Base-by-base conservation (phyloP, 2,888 invertebrate genomes). In the Chymomyza procnemis region DNA sequence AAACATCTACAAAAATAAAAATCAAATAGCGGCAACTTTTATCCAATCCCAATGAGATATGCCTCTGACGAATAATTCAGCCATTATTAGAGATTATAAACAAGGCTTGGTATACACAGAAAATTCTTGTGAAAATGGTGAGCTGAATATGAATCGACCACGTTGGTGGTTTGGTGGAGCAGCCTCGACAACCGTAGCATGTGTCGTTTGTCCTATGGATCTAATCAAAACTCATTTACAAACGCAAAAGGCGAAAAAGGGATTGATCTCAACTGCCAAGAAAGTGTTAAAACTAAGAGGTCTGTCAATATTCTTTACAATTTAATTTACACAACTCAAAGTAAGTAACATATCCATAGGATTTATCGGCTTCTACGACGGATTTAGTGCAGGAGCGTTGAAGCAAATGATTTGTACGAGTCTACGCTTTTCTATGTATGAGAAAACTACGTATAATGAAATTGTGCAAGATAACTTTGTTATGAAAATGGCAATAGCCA, bases 101-200 rank as follows among this genome's bases (percentile, higher is more conserved):
- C 26, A 5, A 26, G 26, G 30, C 26, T n/a, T 1, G 14, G 26
- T n/a, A 4, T 18, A 57, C 22, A 57, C 21, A 19, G 26, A 56
- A 26, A 4, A 6, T 26, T 6, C 6, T 26, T n/a, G 30, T 5
- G 4, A n/a, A 18, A 47, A 6, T 6, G 26, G 6, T 26, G 26
- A 26, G 26, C 26, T 26, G 26, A 26, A 26, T 6, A 26, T 1
- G 6, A 26, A 26, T 26, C n/a, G 47, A 9, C 80, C 81, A 47
- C 76, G 79, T 21, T 79, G 79, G 80, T 79, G 81, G 81, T 79
- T 74, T n/a, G 81, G 81, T 22, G 79, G 79, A 4, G 57, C 71
- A 12, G 63, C 78, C 12, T 70, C 81, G 30, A 69, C 74, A 8
- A 19, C 55, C 12, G 79, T 79, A 3, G 73, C 76, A 12, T 62